Evolutionary conservation across 2,113 vertebrate species (phyloP), one percentile per base, ranked within the genome.

Genomic region (Chaenocephalus aceratus): DNA sequence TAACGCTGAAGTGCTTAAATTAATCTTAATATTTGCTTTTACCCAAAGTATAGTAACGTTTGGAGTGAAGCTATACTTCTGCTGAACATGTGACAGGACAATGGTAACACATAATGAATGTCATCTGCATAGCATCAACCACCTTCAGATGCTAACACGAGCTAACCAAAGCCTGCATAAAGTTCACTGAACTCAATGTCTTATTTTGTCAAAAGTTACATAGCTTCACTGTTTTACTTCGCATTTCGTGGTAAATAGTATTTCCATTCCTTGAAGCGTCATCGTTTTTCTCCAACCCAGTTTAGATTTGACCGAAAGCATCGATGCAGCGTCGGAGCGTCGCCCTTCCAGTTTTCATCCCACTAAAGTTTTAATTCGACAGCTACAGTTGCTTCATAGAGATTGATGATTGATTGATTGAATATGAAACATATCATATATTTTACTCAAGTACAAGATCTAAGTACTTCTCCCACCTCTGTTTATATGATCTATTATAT

Each of bases 1-100:
- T 4, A 6, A 53, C 23, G 2, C 60, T 68, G 23, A 77, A 63
- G 71, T 84, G 84, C 63, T 57, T 75, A 12, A 34, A 58, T 65
- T 4, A 18, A 54, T 68, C 85, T 45, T 21, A 73, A 30, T 54
- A 66, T 51, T 44, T 63, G 10, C 41, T 63, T 77, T 79, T 49
- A 53, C 15, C 4, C 4, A 48, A 54, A 60, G 51, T 61, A 15
- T 82, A 56, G 13, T 15, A 58, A 49, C 7, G 11, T 69, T 49
- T 59, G 21, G 51, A 66, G 44, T 3, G 10, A 68, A n/a, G 7
- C 13, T n/a, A 0, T 62, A 60, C 18, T 61, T 69, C 61, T 26
- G 13, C 63, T 59, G 4, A 77, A 18, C 15, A 44, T 30, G 30
- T 30, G 4, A 6, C 11, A 16, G 10, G n/a, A 15, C 30, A 10